Conservation (phyloP, 2,113 vertebrate genomes). For the Eubucco bourcierii region DNA sequence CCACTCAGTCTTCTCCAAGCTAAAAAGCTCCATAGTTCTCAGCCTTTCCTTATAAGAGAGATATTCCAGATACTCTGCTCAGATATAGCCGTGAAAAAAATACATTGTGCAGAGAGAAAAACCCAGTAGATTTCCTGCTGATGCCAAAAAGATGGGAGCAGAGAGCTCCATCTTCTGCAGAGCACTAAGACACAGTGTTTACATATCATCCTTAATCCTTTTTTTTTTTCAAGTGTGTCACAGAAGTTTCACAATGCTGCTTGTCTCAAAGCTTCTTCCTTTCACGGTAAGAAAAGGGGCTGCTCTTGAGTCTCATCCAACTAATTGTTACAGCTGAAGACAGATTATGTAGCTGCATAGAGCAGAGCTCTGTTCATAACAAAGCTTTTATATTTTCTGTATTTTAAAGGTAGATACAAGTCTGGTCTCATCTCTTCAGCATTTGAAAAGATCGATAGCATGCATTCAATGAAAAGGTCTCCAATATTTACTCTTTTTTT, state of each 20-base stretch:
- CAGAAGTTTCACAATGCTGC: slow-evolving; percentile 17
- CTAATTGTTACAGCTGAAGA: slow-evolving; percentile 8
- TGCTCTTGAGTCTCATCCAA: slow-evolving; percentile 25
- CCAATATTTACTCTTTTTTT: neutral
- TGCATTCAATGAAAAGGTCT: neutral
- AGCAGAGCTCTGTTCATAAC: neutral
- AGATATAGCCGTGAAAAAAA: neutral
- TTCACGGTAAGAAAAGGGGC: slow-evolving; percentile 52
- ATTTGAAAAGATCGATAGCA: neutral
- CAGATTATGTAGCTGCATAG: neutral
- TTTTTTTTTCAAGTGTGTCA: slow-evolving; percentile 61
- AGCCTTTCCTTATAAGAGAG: no score
- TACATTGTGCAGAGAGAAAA: neutral
- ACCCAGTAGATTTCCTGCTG: neutral
- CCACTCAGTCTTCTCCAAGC: no score
- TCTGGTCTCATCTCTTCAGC: neutral
- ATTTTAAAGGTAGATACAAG: neutral
- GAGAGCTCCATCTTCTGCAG: neutral
- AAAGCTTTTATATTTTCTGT: neutral
- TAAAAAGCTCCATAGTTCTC: no score
- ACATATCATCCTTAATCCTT: neutral
- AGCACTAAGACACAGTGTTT: neutral
- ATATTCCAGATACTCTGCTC: no score
- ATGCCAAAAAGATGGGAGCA: slow-evolving; percentile 41
- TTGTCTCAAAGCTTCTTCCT: slow-evolving; percentile 43